These are phyloP conservation scores for Trichomycterus rosablanca DNA, from an alignment of 2,113 vertebrate species.

Conservation along the genomic window DNA sequence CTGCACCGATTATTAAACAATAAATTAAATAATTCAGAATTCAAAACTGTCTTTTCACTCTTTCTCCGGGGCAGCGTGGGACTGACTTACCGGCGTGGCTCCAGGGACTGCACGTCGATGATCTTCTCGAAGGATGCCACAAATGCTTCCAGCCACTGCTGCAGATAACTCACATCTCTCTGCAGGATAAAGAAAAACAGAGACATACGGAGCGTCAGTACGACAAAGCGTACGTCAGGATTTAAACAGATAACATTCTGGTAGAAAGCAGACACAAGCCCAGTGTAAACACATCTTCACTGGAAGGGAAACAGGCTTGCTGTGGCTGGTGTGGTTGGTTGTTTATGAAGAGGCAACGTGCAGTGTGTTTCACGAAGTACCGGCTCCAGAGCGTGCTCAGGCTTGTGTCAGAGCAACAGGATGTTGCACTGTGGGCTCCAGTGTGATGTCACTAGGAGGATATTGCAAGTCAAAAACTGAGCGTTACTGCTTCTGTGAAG, in stretches of 20 bases:
- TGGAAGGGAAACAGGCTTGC: not conserved
- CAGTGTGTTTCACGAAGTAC: not conserved
- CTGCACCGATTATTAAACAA: too few species aligned
- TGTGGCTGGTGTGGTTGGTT: not conserved
- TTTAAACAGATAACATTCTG: too few species aligned
- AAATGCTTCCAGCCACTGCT: constrained; percentile 90
- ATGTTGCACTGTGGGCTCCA: constrained; percentile 28
- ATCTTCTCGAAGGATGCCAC: constrained; percentile 83
- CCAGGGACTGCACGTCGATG: constrained; percentile 81
- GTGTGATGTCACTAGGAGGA: constrained; percentile 26
- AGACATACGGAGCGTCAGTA: not conserved
- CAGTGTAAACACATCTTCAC: not conserved
- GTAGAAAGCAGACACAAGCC: not conserved
- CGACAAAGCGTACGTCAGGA: not conserved
- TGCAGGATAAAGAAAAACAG: constrained; percentile 51
- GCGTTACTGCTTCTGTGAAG: not conserved
- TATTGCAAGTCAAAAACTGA: constrained; percentile 21
- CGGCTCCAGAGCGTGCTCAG: constrained; percentile 17
- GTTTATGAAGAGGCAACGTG: not conserved
- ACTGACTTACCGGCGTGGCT: constrained; percentile 78
- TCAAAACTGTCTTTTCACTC: not conserved
- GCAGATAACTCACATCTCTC: constrained; percentile 88
- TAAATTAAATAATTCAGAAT: too few species aligned
- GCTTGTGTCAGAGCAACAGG: constrained; percentile 31
- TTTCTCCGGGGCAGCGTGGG: not conserved